Conservation (phyloP, 2,888 invertebrate genomes). For the Camponotus fellah region DNA sequence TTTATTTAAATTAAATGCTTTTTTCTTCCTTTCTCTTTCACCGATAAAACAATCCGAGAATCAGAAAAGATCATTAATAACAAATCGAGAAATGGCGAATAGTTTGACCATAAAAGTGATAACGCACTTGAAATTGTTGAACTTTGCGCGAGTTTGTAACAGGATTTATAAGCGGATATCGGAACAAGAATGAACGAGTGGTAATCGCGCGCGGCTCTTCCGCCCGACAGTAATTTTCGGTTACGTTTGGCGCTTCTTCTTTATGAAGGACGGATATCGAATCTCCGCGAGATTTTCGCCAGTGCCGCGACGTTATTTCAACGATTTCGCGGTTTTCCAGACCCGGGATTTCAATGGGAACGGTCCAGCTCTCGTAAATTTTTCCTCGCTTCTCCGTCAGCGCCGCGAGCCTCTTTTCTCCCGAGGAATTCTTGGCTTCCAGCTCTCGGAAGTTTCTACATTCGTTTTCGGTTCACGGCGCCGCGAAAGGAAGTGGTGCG, state of each 20-base stretch:
- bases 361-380: conserved; percentile 54
- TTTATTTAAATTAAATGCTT: not conserved
- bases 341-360: conserved; percentile 65
- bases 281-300: conserved; percentile 67
- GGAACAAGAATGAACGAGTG: conserved; percentile 19
- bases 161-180: conserved; percentile 25
- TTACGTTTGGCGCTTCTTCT: conserved; percentile 60
- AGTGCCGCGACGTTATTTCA: conserved; percentile 68
- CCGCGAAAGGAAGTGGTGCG: conserved; percentile 71
- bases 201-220: conserved; percentile 17
- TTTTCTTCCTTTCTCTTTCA: not conserved
- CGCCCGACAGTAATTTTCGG: conserved; percentile 63
- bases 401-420: conserved; percentile 15
- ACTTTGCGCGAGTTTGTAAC: conserved; percentile 1
- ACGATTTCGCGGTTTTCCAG: conserved; percentile 72
- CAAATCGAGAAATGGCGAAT: not conserved
- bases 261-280: conserved; percentile 70
- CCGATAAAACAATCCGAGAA: not conserved
- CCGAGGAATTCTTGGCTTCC: conserved; percentile 30
- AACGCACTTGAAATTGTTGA: not conserved
- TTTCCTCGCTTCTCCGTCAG: conserved; percentile 39
- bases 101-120: not conserved
- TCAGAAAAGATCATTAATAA: not conserved
- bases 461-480: conserved; percentile 70
- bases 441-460: conserved; percentile 71